Evolutionary conservation across 2,797 vertebrate genomes (phyloP).

Genomic region (Sebastes trivittatus): DNA sequence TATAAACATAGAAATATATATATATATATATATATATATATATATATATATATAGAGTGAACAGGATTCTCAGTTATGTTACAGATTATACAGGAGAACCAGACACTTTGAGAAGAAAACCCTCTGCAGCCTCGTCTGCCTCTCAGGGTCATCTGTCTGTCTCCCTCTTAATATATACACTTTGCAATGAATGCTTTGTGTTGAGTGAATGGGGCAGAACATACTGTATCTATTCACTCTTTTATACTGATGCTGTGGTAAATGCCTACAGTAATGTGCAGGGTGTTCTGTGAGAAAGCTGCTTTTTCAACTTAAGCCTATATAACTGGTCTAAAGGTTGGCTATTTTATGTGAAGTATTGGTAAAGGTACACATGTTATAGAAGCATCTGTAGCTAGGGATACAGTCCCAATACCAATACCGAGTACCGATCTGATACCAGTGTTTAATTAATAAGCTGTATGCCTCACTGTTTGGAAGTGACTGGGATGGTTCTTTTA

Average conservation of each 20-base stretch:
- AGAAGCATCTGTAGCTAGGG: neutral
- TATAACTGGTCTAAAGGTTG: too few species aligned
- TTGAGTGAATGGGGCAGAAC: neutral
- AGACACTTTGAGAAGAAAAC: neutral
- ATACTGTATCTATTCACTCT: neutral
- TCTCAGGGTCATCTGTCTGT: slow-evolving; percentile 4
- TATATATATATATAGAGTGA: too few species aligned
- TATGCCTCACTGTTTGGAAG: too few species aligned
- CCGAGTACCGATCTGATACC: too few species aligned
- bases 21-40: too few species aligned
- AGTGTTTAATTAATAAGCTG: too few species aligned
- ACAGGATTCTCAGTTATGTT: neutral
- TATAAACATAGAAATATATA: neutral
- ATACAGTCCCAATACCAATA: too few species aligned
- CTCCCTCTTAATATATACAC: neutral
- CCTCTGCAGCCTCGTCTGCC: neutral
- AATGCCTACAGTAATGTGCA: neutral
- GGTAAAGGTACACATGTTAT: neutral
- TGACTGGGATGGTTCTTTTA: too few species aligned
- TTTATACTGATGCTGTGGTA: neutral
- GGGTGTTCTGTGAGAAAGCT: neutral
- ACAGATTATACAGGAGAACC: neutral
- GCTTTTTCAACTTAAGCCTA: neutral
- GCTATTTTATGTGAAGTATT: neutral
- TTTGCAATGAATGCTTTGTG: neutral